Evolutionary conservation across 2,888 invertebrate genomes (phyloP), one percentile per base, ranked within the genome.

Genomic region (Anthrax anthrax): DNA sequence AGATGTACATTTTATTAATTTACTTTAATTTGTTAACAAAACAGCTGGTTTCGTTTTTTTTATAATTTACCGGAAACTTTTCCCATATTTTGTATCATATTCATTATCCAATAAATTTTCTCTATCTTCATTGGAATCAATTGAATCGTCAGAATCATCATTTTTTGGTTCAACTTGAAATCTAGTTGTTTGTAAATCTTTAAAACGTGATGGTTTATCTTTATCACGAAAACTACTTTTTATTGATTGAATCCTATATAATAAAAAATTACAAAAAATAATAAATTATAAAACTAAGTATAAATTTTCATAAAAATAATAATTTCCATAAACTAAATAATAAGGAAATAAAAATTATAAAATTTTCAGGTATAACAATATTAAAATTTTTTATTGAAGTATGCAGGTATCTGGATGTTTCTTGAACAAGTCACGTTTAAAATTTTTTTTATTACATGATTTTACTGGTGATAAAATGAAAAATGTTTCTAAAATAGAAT

Each of bases 81-180:
- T 84, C 6, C 76, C 79, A 70, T 84, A 81, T 67, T 80, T 80
- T 14, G 81, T 80, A 60, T 82, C 80, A 50, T 72, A 72, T 53
- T 69, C 68, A 52, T 74, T 74, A 5, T 70, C 74, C 54, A 70
- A 60, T 23, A 71, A 60, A 50, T 62, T 61, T 51, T 73, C 65
- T 55, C 70, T 60, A 47, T 67, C 67, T 50, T 72, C 71, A 48
- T 66, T 67, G 44, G 67, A 65, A 39, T 65, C 61, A 45, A 70
- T 67, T n/a, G 72, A 71, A 27, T 56, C 57, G 42, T 60, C 59
- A 32, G 59, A 58, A 3, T 64, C 62, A 40, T 59, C 63, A 54
- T 63, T 63, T 47, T 60, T 60, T 13, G 66, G 61, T 27, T 61
- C 65, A 51, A 77, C 77, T 70, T 77, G 76, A 59, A 78, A 78